These are phyloP conservation scores for Serrognathus titanus DNA, from an alignment of 2,888 invertebrate genomes.

Conservation along the genomic window DNA sequence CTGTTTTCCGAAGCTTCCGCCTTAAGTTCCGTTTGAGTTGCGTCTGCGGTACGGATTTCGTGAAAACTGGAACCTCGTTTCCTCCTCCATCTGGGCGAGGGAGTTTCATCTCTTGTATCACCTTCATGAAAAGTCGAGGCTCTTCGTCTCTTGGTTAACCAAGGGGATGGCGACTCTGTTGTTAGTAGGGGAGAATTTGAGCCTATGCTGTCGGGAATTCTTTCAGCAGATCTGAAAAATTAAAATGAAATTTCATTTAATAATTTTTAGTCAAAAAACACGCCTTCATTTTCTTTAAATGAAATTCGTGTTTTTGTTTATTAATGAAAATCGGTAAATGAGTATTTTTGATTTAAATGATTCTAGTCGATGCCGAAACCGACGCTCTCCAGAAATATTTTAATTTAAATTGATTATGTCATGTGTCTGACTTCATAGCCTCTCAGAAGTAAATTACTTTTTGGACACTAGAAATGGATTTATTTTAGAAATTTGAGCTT, in stretches of 20 bases:
- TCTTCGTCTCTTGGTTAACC: constrained; percentile 42
- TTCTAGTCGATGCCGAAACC: too few relatives aligned
- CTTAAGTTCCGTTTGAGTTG: constrained; percentile 38
- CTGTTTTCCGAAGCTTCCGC: constrained; percentile 32
- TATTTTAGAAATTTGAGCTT: too few relatives aligned
- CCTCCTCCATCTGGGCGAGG: constrained; percentile 41
- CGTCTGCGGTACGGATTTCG: constrained; percentile 36
- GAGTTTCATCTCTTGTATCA: constrained; percentile 43
- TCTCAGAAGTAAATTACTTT: too few relatives aligned
- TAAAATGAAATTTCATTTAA: not conserved
- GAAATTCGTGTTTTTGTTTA: too few relatives aligned
- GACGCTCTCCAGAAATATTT: too few relatives aligned
- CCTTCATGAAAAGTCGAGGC: constrained; percentile 55
- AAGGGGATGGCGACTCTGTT: constrained; percentile 33
- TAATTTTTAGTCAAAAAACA: not conserved
- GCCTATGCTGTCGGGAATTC: constrained; percentile 37
- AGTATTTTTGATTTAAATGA: too few relatives aligned
- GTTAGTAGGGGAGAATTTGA: constrained; percentile 42
- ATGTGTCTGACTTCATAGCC: too few relatives aligned
- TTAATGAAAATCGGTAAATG: too few relatives aligned
- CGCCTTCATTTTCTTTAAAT: not conserved
- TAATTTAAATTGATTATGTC: too few relatives aligned
- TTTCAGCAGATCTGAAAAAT: constrained; percentile 33
- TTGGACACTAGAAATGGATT: too few relatives aligned
- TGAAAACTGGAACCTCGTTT: constrained; percentile 53